These are phyloP conservation scores for Enteromius thamalakanensis DNA, from an alignment of 2,797 vertebrate species.

Conservation along the genomic window DNA sequence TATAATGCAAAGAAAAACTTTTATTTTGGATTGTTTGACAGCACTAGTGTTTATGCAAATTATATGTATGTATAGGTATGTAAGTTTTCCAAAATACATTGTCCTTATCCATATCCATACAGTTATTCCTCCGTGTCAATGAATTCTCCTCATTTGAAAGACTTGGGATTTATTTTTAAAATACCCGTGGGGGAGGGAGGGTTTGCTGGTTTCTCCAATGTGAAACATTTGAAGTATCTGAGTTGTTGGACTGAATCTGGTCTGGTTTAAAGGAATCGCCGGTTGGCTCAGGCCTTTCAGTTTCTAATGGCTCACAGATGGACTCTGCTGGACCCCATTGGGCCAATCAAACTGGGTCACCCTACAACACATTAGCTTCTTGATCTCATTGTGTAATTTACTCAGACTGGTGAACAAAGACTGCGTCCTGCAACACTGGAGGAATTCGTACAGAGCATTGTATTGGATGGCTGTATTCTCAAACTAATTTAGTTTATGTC, in stretches of 20 bases:
- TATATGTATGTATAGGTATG: too few species aligned
- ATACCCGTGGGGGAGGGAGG: constrained; percentile 69
- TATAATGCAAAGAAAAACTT: too few species aligned
- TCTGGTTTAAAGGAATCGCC: constrained; percentile 75
- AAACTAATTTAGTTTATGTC: not conserved
- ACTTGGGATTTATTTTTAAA: constrained; percentile 75
- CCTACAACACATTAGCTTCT: constrained; percentile 66
- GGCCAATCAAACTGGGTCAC: constrained; percentile 68
- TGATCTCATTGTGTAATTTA: constrained; percentile 78
- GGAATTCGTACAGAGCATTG: not conserved
- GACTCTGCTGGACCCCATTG: constrained; percentile 59
- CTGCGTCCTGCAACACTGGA: constrained; percentile 14
- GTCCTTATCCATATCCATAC: not conserved
- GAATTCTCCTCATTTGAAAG: constrained; percentile 68
- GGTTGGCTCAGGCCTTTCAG: constrained; percentile 75
- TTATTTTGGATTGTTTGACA: too few species aligned
- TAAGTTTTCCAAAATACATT: not conserved
- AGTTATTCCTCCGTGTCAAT: constrained; percentile 14
- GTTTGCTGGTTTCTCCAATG: constrained; percentile 73
- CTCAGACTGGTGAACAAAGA: constrained; percentile 57
- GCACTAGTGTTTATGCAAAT: too few species aligned
- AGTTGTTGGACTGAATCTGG: constrained; percentile 67
- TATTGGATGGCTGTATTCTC: not conserved
- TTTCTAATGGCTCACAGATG: constrained; percentile 71
- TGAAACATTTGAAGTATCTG: constrained; percentile 79